A percentile compares a stretch with the other conserved stretches of the same genome.
These are phyloP conservation scores for Leptinotarsa defecta DNA, from an alignment of 1,140 invertebrate species.

Conservation along the genomic window DNA sequence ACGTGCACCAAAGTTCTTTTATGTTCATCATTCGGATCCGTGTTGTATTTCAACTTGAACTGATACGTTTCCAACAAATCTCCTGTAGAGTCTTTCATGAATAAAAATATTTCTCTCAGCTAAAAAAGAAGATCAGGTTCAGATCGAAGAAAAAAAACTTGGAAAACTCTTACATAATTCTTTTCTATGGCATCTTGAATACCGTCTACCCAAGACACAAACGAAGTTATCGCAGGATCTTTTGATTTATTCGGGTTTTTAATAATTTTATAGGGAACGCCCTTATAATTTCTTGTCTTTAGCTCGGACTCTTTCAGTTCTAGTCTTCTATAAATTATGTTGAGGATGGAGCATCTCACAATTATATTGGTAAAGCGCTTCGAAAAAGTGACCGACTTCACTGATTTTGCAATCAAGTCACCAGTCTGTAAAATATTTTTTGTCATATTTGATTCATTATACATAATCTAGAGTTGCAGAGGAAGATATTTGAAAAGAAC, in stretches of 20 bases:
- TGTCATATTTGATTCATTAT: too few species aligned
- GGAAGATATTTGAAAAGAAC: too few species aligned
- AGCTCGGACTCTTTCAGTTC: background rate
- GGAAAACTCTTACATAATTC: slow-evolving; percentile 7
- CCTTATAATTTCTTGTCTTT: background rate
- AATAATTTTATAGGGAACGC: background rate
- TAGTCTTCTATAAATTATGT: background rate
- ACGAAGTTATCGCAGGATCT: background rate
- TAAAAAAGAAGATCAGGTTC: background rate
- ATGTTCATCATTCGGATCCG: background rate
- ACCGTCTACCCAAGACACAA: background rate
- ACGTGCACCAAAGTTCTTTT: background rate
- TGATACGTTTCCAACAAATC: background rate
- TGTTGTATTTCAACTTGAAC: slow-evolving; percentile 6
- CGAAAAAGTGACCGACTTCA: background rate
- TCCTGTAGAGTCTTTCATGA: background rate
- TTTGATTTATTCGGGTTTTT: background rate
- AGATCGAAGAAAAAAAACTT: background rate
- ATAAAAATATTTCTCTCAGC: background rate
- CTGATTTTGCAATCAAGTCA: background rate
- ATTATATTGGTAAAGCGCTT: background rate
- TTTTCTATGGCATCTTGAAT: slow-evolving; percentile 3
- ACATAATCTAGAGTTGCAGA: too few species aligned
- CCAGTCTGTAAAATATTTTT: background rate
- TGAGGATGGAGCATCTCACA: background rate